Evolutionary conservation across 2,888 invertebrate species (phyloP).

Genomic region (Coecobrya sp.): DNA sequence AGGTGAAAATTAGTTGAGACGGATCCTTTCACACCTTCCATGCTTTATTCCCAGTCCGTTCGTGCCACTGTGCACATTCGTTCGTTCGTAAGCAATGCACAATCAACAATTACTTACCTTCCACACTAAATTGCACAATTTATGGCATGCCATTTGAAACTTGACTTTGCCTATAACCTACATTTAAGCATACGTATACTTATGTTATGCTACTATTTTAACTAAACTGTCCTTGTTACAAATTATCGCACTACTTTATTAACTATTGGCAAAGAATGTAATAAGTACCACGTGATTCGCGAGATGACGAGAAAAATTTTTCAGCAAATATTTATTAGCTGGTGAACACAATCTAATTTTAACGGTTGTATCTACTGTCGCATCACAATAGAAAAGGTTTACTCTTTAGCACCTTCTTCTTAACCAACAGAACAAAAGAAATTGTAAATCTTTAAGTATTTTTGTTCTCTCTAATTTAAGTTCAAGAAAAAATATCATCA

Average conservation of each 20-base stretch:
- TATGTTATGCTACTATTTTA: too few species aligned
- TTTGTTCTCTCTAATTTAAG: too few species aligned
- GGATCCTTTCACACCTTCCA: slow-evolving; percentile 21
- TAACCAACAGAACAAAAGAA: not conserved
- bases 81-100: not conserved
- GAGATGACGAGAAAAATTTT: not conserved
- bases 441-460: too few species aligned
- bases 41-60: slow-evolving; percentile 13
- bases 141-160: not conserved
- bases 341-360: not conserved
- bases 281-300: not conserved
- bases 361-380: not conserved
- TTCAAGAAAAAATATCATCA: too few species aligned
- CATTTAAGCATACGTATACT: not conserved
- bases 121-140: not conserved
- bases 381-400: not conserved
- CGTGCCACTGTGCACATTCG: slow-evolving; percentile 28
- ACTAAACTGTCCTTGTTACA: not conserved
- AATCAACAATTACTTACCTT: not conserved
- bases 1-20: slow-evolving; percentile 63
- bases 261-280: not conserved
- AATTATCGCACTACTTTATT: not conserved
- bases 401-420: not conserved
- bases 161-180: not conserved
- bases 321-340: slow-evolving; percentile 10